Percentiles rank a stretch among this genome's conserved stretches.
These are phyloP conservation scores for Sycophaga agraensis DNA, from an alignment of 1,140 invertebrate genomes.

Conservation along the genomic window DNA sequence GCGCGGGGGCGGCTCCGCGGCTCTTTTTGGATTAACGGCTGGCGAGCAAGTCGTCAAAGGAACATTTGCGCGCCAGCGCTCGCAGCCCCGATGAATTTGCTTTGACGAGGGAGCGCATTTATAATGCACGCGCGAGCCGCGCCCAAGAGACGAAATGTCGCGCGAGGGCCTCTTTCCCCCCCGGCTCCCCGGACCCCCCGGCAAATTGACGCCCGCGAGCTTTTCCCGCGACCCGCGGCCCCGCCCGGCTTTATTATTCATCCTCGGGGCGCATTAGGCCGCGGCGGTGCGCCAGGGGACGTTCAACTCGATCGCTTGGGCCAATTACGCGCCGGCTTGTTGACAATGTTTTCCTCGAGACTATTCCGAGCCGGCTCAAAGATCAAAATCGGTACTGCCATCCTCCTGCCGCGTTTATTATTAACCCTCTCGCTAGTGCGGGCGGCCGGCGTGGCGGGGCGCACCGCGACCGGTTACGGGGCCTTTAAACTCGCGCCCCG, in stretches of 20 bases:
- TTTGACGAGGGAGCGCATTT: slow-evolving; percentile 18
- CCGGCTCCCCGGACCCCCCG: too few species aligned
- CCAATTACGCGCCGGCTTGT: too few species aligned
- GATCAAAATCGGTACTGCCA: background rate
- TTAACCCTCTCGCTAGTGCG: background rate
- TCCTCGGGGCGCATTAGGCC: too few species aligned
- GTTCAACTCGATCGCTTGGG: too few species aligned
- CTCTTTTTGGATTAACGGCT: slow-evolving; percentile 22
- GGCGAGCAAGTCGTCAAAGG: slow-evolving; percentile 18
- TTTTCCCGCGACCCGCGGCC: background rate
- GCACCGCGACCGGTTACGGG: too few species aligned
- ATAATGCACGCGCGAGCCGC: slow-evolving; percentile 13
- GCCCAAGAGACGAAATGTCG: slow-evolving; percentile 1
- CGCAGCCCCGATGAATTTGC: slow-evolving; percentile 21
- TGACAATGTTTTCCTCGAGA: too few species aligned
- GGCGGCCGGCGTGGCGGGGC: background rate
- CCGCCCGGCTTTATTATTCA: too few species aligned
- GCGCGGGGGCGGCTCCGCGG: background rate
- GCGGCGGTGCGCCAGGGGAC: too few species aligned
- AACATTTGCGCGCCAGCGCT: slow-evolving; percentile 4
- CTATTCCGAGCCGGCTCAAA: background rate
- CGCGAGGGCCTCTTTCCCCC: too few species aligned
- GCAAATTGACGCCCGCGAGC: background rate
- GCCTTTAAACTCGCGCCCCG: slow-evolving; percentile 17
- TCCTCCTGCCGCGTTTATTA: background rate